Percentiles rank a stretch among this genome's conserved stretches.
Evolutionary conservation across 53 echinoderm and acorn worm genomes (phyloP).

Genomic region (Apostichopus leukothele): DNA sequence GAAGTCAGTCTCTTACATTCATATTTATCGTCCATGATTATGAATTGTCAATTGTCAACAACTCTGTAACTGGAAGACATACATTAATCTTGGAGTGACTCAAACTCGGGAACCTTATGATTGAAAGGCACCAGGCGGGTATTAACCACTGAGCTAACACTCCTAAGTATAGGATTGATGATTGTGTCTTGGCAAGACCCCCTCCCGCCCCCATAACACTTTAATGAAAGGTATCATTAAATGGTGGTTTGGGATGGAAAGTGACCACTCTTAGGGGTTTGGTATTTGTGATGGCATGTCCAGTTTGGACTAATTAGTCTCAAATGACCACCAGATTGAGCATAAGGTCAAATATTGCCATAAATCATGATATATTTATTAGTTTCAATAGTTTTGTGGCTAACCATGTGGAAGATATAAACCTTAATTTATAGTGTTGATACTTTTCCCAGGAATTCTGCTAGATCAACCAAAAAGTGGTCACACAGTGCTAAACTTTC

Average conservation of each 20-base stretch:
- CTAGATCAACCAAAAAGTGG: neutral
- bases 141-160: too few species aligned
- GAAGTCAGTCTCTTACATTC: too few species aligned
- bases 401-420: neutral
- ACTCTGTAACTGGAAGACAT: too few species aligned
- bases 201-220: too few species aligned
- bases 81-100: too few species aligned
- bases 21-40: too few species aligned
- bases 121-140: too few species aligned
- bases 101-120: too few species aligned
- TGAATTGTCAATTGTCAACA: too few species aligned
- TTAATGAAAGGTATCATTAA: too few species aligned
- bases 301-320: slow-evolving; percentile 23
- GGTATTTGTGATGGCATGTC: neutral
- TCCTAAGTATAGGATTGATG: too few species aligned
- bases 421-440: neutral
- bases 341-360: neutral
- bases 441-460: neutral
- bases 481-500: neutral
- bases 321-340: slow-evolving; percentile 28
- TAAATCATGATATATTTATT: slow-evolving; percentile 13
- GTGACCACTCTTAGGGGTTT: slow-evolving; percentile 13
- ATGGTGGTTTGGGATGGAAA: neutral
- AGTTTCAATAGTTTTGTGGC: slow-evolving; percentile 9
- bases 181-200: too few species aligned